phyloP scores from a whole-genome alignment of 2,797 vertebrate species.

The Enteromius argenteus region DNA sequence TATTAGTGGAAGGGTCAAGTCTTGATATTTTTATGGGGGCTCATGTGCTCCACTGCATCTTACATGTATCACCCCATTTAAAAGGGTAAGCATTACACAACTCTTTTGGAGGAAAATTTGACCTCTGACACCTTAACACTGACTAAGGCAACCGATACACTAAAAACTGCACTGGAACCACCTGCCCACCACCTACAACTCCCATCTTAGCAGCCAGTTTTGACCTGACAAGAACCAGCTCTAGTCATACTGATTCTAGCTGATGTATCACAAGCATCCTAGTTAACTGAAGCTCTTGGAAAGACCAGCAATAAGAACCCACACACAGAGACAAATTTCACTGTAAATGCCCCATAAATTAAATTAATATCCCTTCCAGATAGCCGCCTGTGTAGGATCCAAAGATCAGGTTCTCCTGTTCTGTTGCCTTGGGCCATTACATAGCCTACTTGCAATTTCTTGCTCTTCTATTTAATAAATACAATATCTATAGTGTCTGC shows the following conservation, averaged over 20 bases:
- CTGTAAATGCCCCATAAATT: conserved; percentile 24
- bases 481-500: conserved; percentile 3
- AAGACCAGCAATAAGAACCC: neutral
- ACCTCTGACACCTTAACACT: conserved; percentile 15
- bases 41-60: conserved; percentile 4
- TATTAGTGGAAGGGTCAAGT: neutral
- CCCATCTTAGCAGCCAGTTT: neutral
- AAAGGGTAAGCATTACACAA: neutral
- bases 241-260: neutral
- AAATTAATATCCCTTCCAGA: conserved; percentile 1
- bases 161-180: neutral
- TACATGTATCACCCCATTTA: neutral
- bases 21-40: neutral
- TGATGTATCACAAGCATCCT: neutral
- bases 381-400: neutral
- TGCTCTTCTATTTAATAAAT: neutral
- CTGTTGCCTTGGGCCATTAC: neutral
- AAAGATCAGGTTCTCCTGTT: conserved; percentile 9
- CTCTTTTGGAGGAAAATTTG: neutral
- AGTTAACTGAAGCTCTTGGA: neutral
- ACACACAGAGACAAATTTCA: neutral
- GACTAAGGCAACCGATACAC: neutral
- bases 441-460: neutral
- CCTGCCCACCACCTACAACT: neutral
- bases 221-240: neutral